phyloP scores from a whole-genome alignment of 1,140 invertebrate species.

The Dinothrombium tinctorium region DNA sequence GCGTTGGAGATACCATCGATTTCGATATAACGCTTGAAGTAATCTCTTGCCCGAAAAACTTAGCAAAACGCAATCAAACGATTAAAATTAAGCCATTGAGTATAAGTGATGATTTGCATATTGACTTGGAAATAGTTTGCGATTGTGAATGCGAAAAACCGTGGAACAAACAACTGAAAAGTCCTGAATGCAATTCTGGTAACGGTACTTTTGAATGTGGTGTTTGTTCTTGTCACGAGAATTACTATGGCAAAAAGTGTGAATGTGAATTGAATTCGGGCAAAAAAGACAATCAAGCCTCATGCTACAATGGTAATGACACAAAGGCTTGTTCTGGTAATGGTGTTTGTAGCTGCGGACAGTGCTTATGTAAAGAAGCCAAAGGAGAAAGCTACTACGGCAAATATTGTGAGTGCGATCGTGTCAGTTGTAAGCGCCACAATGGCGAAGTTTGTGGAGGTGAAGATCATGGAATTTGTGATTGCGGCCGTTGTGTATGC shows the following conservation, averaged over 20 bases:
- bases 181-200: slow-evolving; percentile 10
- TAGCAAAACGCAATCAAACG: slow-evolving; percentile 45
- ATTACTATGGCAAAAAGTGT: slow-evolving; percentile 55
- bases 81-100: slow-evolving; percentile 79
- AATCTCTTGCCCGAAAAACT: slow-evolving; percentile 29
- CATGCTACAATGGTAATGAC: slow-evolving; percentile 19
- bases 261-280: slow-evolving; percentile 38
- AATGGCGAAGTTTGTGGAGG: not conserved
- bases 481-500: slow-evolving; percentile 1
- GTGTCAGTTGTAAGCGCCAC: not conserved
- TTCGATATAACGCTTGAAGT: slow-evolving; percentile 28
- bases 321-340: not conserved
- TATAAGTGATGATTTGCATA: slow-evolving; percentile 54
- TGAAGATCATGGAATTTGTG: slow-evolving; percentile 22
- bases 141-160: slow-evolving; percentile 39
- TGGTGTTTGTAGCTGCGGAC: slow-evolving; percentile 21
- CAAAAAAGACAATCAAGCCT: slow-evolving; percentile 26
- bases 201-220: slow-evolving; percentile 42
- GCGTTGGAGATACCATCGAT: slow-evolving; percentile 41
- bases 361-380: slow-evolving; percentile 22
- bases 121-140: slow-evolving; percentile 68
- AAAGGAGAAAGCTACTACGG: slow-evolving; percentile 33
- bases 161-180: slow-evolving; percentile 9
- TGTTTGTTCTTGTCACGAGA: slow-evolving; percentile 53
- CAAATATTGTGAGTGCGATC: slow-evolving; percentile 4